phyloP scores from a whole-genome alignment of 2,888 invertebrate species.

The Eurytoma californica region DNA sequence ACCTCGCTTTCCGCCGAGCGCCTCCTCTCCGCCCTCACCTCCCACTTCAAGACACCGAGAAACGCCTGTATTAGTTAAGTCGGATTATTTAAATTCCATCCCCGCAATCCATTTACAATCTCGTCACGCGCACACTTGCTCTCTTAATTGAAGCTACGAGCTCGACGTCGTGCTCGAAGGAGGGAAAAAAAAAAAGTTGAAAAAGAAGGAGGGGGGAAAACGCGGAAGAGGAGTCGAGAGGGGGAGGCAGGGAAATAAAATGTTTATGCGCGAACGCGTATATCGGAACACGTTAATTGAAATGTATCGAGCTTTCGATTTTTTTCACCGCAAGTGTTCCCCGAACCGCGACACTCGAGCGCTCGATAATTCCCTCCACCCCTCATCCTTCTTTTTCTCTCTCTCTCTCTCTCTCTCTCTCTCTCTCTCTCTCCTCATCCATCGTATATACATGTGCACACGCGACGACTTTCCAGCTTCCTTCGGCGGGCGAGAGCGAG shows the following conservation, averaged over 20 bases:
- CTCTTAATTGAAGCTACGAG: neutral
- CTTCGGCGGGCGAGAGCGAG: neutral
- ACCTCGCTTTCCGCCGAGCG: too few relatives aligned
- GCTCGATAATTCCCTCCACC: constrained; percentile 4
- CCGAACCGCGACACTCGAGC: neutral
- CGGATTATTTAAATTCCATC: neutral
- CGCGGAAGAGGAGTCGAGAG: too few relatives aligned
- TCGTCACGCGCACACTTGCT: neutral
- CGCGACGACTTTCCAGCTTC: neutral
- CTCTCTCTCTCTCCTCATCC: neutral
- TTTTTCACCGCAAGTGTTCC: neutral
- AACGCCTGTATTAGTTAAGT: neutral
- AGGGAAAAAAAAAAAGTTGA: neutral
- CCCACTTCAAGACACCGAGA: too few relatives aligned
- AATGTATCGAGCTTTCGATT: constrained; percentile 48
- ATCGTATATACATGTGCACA: neutral
- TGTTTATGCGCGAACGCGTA: neutral
- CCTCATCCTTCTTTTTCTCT: constrained; percentile 8
- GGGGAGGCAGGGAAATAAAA: too few relatives aligned
- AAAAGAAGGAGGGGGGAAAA: too few relatives aligned
- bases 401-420: too few relatives aligned
- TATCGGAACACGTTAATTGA: constrained; percentile 44
- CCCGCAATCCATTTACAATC: neutral
- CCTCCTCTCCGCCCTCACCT: too few relatives aligned
- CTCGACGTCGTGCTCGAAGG: neutral